Evolutionary conservation across 2,797 vertebrate species (phyloP).

Genomic region (Enteromius treurensis): DNA sequence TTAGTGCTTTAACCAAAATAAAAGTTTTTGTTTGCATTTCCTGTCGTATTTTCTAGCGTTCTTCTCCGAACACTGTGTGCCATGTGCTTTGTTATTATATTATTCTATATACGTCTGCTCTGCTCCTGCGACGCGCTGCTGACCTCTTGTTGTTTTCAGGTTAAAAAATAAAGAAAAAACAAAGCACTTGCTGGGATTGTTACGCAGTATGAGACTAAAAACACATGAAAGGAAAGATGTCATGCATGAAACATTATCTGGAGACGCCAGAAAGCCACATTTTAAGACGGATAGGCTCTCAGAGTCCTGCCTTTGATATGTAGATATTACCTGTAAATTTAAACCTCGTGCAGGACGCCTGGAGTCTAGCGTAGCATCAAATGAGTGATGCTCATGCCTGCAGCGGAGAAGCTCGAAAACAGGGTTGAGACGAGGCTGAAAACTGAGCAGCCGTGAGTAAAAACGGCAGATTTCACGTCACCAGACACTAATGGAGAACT

Average conservation of each 20-base stretch:
- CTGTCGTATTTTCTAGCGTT: too few relatives aligned
- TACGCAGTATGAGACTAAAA: not conserved
- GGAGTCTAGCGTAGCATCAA: not conserved
- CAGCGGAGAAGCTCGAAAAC: not conserved
- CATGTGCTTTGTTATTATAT: too few relatives aligned
- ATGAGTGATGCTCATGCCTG: not conserved
- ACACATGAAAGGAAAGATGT: not conserved
- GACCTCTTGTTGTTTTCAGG: too few relatives aligned
- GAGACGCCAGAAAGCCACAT: not conserved
- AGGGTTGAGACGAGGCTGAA: not conserved
- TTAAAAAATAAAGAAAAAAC: too few relatives aligned
- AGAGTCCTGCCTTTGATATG: not conserved
- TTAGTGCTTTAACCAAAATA: too few relatives aligned
- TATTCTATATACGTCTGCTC: too few relatives aligned
- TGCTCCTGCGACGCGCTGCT: too few relatives aligned
- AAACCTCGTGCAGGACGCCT: not conserved
- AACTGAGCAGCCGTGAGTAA: not conserved
- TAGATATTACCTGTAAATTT: not conserved
- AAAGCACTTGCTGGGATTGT: not conserved
- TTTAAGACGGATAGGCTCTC: not conserved
- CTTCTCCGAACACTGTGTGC: too few relatives aligned
- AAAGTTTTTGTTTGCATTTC: too few relatives aligned
- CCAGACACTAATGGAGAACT: not conserved
- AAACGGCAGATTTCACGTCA: not conserved
- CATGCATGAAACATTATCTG: conserved; percentile 1